Base-by-base conservation (phyloP, 2,113 vertebrate species). In the Chaetops frenatus region DNA sequence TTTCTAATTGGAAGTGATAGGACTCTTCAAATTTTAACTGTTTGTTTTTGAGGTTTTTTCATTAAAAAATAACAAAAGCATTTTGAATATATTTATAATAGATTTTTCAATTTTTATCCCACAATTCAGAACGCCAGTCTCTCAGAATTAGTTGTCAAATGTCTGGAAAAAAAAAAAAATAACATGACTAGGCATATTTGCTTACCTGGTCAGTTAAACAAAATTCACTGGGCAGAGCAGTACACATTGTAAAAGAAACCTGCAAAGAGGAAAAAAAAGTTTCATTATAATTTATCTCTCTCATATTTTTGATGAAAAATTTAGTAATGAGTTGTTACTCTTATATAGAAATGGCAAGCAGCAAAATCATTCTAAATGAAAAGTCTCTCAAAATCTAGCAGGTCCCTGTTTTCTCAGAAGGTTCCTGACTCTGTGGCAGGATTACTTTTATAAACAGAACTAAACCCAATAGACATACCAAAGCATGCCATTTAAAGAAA, bases 131-230 rank as follows among this genome's bases (percentile, higher is more conserved):
- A 73, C 5, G 20, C 1, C 6, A 70, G 0, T n/a, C 11, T 58
- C 33, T 70, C 67, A 57, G 40, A 84, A 79, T 67, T 76, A 76
- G 17, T 53, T 57, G 20, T 4, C 16, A 66, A 88, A 58, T 47
- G 3, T 38, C 25, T 81, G 28, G 11, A 81, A 77, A 86, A 61
- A 79, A 83, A 88, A 72, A 45, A 2, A 67, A 8, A 10, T 20
- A 2, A 71, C 8, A 10, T 22, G 19, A 47, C 27, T 62, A 27
- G 12, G 12, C 3, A 21, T 56, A 86, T 91, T 80, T 87, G 7
- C 91, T 91, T 95, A 97, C 94, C 91, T 69, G 40, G 9, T 40
- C 54, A 62, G 25, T 73, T 81, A 47, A 66, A 62, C 1, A 67
- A 87, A 90, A 64, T 69, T 57, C 71, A 62, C 14, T 64, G 24